Percentiles rank a stretch among this genome's conserved stretches.
Evolutionary conservation across 1,140 invertebrate genomes (phyloP).

Genomic region (Zophobas atratus): DNA sequence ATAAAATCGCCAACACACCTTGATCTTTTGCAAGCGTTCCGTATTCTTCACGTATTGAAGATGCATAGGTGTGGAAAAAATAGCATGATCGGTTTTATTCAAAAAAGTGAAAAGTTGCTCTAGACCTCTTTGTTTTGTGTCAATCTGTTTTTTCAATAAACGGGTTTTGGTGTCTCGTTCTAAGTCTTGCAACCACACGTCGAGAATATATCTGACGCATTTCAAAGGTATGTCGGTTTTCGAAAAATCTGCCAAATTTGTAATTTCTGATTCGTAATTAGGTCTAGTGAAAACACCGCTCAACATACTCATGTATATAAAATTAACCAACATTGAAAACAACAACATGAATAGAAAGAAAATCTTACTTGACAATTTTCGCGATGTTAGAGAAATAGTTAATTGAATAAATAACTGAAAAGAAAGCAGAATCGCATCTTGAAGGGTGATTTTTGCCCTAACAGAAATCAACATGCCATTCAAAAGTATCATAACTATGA

Average conservation of each 20-base stretch:
- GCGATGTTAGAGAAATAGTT: neutral
- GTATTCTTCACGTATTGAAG: neutral
- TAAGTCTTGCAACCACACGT: neutral
- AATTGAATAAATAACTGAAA: slow-evolving; percentile 5
- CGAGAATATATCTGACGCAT: neutral
- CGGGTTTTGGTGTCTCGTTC: neutral
- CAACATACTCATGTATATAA: neutral
- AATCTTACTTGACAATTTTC: neutral
- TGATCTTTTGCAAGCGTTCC: neutral
- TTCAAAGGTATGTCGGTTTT: neutral
- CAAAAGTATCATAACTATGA: neutral
- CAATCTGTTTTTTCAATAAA: neutral
- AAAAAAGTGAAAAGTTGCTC: neutral
- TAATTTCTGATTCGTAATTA: slow-evolving; percentile 2
- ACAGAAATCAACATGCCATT: neutral
- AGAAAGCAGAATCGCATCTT: neutral
- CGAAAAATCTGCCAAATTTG: neutral
- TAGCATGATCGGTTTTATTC: neutral
- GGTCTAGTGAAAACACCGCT: slow-evolving; percentile 21
- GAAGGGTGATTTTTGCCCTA: neutral
- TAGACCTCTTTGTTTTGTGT: neutral
- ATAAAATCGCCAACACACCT: neutral
- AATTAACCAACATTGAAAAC: slow-evolving; percentile 10
- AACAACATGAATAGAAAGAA: neutral
- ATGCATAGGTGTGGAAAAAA: neutral